Evolutionary conservation across 2,797 vertebrate genomes (phyloP), one percentile per base, ranked within the genome.

Genomic region (Epinephelus awoara): DNA sequence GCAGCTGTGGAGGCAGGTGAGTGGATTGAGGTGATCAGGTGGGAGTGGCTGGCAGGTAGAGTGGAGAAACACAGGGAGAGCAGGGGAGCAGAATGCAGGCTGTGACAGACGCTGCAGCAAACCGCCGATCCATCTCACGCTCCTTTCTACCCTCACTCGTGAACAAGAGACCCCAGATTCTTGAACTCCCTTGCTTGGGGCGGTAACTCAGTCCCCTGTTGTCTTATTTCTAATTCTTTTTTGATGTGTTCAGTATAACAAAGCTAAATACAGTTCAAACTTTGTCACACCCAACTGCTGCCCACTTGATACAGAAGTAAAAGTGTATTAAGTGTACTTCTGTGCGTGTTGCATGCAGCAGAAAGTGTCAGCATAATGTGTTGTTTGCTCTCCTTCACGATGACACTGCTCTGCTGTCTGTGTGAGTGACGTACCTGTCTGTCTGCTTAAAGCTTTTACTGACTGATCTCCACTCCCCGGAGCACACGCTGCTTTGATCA

Each of bases 401-500:
- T 52, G 63, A 81, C 63, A 67, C 51, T 14, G 66, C 58, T 80
- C 27, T 0, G 47, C 62, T 72, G 62, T 66, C 77, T 69, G 27
- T 44, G 25, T 52, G 61, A 15, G 72, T 52, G 57, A 55, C 8
- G 11, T 44, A 77, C 71, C 67, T 78, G 77, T 51, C 52, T 66
- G 67, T 83, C 76, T 72, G 63, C 64, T 15, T 54, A 50, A 55
- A 72, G 47, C 69, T 52, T 58, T 59, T 52, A 59, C 73, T 67
- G 50, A 68, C 79, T 63, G 70, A 71, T 67, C 76, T 62, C 21
- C 38, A 59, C 42, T 82, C 61, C 72, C 49, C 5, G n/a, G 34
- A 68, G 63, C 57, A 56, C 73, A 58, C 59, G 6, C 64, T 3
- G 71, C 86, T 84, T 85, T 84, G 83, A 83, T 88, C 72, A 51